Conservation (phyloP, 2,113 vertebrate genomes). For the Anarrhichthys ocellatus region DNA sequence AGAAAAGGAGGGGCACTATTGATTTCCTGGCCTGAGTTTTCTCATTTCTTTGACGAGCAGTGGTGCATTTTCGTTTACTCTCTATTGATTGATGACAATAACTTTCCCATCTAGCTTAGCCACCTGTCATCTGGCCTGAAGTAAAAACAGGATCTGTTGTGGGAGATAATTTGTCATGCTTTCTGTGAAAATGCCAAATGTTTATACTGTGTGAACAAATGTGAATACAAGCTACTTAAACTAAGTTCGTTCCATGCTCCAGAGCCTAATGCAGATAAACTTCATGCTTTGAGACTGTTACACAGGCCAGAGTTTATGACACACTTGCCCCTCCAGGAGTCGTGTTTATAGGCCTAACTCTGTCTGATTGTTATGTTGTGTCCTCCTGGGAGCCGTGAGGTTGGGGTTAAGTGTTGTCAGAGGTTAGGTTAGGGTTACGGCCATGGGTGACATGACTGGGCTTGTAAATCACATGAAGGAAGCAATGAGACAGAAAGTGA, state of each 20-base stretch:
- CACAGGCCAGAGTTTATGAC: slow-evolving; percentile 31
- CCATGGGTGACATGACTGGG: slow-evolving; percentile 35
- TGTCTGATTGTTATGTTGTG: slow-evolving; percentile 35
- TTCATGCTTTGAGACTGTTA: slow-evolving; percentile 22
- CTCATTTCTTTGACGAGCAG: slow-evolving; percentile 52
- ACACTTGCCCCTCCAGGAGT: slow-evolving; percentile 42
- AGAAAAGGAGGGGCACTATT: slow-evolving; percentile 11
- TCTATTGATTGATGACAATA: slow-evolving; percentile 66
- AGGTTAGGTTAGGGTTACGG: slow-evolving; percentile 65
- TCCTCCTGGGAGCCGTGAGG: slow-evolving; percentile 46
- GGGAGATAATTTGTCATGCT: slow-evolving; percentile 42
- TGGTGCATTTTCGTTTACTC: slow-evolving; percentile 59
- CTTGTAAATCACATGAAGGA: slow-evolving; percentile 70
- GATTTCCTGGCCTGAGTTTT: slow-evolving; percentile 38
- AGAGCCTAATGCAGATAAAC: slow-evolving; percentile 20
- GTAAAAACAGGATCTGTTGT: slow-evolving; percentile 35
- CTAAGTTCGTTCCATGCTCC: neutral
- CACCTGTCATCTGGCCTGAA: slow-evolving; percentile 58
- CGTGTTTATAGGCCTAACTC: slow-evolving; percentile 45
- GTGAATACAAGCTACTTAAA: slow-evolving; percentile 38
- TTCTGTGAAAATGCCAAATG: slow-evolving; percentile 49
- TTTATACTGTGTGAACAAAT: slow-evolving; percentile 46
- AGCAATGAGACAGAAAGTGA: slow-evolving; percentile 52
- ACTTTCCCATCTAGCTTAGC: slow-evolving; percentile 51
- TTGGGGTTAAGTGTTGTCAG: slow-evolving; percentile 66